Evolutionary conservation across 2,113 vertebrate genomes (phyloP).

Genomic region (Xiphorhynchus elegans): DNA sequence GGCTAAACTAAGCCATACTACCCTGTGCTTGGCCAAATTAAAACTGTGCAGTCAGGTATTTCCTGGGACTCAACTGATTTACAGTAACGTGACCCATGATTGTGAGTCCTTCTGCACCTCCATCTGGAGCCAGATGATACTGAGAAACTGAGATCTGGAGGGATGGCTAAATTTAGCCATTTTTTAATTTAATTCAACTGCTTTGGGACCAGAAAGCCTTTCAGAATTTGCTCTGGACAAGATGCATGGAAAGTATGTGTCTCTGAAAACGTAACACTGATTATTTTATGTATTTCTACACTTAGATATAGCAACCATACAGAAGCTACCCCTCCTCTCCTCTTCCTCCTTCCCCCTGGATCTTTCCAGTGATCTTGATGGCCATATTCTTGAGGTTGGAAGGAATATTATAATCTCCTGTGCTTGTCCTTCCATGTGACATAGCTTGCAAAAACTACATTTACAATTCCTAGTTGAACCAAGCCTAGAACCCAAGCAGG

Average conservation of each 20-base stretch:
- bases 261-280: conserved; percentile 8
- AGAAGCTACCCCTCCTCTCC: neutral
- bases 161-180: conserved; percentile 6
- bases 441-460: neutral
- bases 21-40: neutral
- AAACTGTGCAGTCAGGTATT: neutral
- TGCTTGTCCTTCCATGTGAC: neutral
- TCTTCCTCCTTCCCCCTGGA: neutral
- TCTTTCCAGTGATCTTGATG: neutral
- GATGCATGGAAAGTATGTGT: conserved; percentile 26
- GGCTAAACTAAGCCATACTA: neutral
- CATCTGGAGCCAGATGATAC: neutral
- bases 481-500: neutral
- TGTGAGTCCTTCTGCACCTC: conserved; percentile 17
- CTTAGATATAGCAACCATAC: neutral
- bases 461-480: neutral
- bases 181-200: conserved; percentile 30
- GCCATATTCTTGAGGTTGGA: neutral
- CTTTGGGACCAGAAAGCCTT: conserved; percentile 31
- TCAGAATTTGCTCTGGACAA: conserved; percentile 38
- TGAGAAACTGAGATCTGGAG: conserved; percentile 10
- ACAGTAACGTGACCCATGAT: neutral
- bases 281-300: conserved; percentile 13
- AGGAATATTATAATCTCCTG: neutral
- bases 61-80: neutral